These are phyloP conservation scores for Tricholauxania praeusta DNA, from an alignment of 2,888 invertebrate genomes.

Conservation along the genomic window DNA sequence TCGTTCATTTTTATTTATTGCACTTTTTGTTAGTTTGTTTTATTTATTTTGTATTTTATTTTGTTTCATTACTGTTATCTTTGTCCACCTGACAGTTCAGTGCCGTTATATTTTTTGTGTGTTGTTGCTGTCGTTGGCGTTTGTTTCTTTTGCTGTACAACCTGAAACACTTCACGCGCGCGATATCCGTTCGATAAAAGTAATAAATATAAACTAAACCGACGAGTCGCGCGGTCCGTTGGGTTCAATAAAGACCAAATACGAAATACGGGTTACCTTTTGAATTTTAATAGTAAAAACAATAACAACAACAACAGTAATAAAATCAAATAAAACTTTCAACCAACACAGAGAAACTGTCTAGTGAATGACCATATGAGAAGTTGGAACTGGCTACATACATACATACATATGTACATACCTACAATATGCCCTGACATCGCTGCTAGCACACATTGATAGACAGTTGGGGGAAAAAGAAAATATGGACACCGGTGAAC, in stretches of 20 bases:
- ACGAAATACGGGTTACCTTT: constrained; percentile 5
- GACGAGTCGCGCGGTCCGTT: constrained; percentile 29
- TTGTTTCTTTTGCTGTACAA: background rate
- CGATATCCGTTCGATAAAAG: constrained; percentile 68
- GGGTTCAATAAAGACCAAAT: constrained; percentile 53
- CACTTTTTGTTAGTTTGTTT: constrained; percentile 27
- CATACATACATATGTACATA: constrained; percentile 6
- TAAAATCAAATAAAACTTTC: constrained; percentile 19
- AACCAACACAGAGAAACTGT: background rate
- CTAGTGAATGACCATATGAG: too few species aligned
- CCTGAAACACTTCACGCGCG: constrained; percentile 34
- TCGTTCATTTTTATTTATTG: constrained; percentile 34
- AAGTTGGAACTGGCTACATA: constrained; percentile 1
- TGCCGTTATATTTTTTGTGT: background rate
- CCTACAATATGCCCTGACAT: background rate
- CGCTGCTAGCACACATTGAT: background rate
- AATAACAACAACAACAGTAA: constrained; percentile 31
- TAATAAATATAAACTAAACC: constrained; percentile 68
- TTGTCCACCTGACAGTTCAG: constrained; percentile 15
- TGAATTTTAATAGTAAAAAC: constrained; percentile 33
- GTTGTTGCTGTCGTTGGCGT: background rate
- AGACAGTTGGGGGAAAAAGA: background rate
- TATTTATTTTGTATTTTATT: constrained; percentile 14
- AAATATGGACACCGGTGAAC: background rate
- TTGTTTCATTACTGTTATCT: constrained; percentile 11